Conservation (phyloP, 2,888 invertebrate genomes). For the Crossocerus cetratus region DNA sequence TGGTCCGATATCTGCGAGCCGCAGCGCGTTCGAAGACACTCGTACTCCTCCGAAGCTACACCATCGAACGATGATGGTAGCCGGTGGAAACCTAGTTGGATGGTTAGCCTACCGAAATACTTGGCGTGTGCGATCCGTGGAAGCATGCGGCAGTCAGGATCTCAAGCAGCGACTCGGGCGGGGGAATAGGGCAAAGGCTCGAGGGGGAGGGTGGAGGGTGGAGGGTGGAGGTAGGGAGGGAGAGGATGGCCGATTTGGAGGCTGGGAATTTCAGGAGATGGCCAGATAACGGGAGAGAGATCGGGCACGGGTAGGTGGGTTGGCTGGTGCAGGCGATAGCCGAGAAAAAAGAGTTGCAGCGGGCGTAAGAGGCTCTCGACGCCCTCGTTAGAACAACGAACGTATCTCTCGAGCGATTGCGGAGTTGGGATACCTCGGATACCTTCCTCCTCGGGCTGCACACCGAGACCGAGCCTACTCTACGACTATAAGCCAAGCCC, state of each 20-base stretch:
- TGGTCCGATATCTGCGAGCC: too few relatives aligned
- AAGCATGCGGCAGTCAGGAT: too few relatives aligned
- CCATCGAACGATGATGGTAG: not conserved
- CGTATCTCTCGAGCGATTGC: slow-evolving; percentile 33
- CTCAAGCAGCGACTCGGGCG: too few relatives aligned
- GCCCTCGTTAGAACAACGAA: slow-evolving; percentile 33
- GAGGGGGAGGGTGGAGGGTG: too few relatives aligned
- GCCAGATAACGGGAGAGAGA: slow-evolving; percentile 6
- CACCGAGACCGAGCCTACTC: slow-evolving; percentile 1
- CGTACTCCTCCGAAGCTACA: not conserved
- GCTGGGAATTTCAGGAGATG: not conserved
- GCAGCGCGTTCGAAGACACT: too few relatives aligned
- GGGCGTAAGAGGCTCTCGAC: slow-evolving; percentile 10
- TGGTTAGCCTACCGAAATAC: not conserved
- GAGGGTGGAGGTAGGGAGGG: not conserved
- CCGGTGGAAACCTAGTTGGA: not conserved
- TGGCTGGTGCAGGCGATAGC: slow-evolving; percentile 9
- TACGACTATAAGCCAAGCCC: not conserved
- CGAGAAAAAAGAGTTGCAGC: slow-evolving; percentile 5
- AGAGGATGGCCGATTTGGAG: slow-evolving; percentile 5
- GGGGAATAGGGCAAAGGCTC: too few relatives aligned
- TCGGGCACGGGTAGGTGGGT: not conserved
- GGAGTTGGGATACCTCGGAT: slow-evolving; percentile 27
- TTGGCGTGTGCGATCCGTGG: too few relatives aligned
- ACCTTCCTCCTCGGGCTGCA: slow-evolving; percentile 4